Percentiles rank a stretch among this genome's conserved stretches.
Evolutionary conservation across 2,888 invertebrate species (phyloP).

Genomic region (Netelia virgata): DNA sequence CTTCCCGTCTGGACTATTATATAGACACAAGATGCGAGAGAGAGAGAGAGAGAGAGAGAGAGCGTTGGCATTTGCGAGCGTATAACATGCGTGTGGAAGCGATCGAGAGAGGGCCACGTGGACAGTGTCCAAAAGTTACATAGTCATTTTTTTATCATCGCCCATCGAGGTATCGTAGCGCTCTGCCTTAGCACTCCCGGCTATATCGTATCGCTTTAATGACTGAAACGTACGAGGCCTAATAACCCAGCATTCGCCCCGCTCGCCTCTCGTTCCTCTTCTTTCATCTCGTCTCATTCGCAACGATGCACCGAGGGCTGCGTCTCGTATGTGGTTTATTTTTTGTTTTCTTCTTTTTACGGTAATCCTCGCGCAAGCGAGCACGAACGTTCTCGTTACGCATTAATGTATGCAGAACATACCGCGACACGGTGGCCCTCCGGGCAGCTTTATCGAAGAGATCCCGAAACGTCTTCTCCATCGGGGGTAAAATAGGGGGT

Average conservation of each 20-base stretch:
- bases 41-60: not conserved
- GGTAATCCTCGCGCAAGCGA: constrained; percentile 60
- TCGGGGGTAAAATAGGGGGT: constrained; percentile 55
- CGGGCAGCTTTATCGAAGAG: constrained; percentile 69
- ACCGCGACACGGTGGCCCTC: constrained; percentile 67
- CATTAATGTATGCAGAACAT: constrained; percentile 71
- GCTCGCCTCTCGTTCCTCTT: constrained; percentile 50
- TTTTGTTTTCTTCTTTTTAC: constrained; percentile 33
- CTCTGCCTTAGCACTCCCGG: constrained; percentile 48
- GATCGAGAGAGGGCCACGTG: constrained; percentile 58
- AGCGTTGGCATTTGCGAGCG: not conserved
- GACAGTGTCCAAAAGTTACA: constrained; percentile 59
- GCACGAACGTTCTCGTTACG: constrained; percentile 68
- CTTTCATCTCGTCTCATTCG: constrained; percentile 40
- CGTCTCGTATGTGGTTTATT: not conserved
- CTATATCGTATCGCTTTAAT: constrained; percentile 65
- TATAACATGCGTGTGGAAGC: not conserved
- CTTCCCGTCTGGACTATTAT: not conserved
- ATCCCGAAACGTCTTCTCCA: constrained; percentile 67
- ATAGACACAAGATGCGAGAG: not conserved
- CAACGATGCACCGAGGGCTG: constrained; percentile 33
- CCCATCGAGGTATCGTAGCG: constrained; percentile 30
- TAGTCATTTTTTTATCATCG: constrained; percentile 55
- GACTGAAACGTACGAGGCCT: constrained; percentile 69
- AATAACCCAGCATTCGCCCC: constrained; percentile 68